Evolutionary conservation across 2,113 vertebrate species (phyloP).

Genomic region (Heterochromis multidens): DNA sequence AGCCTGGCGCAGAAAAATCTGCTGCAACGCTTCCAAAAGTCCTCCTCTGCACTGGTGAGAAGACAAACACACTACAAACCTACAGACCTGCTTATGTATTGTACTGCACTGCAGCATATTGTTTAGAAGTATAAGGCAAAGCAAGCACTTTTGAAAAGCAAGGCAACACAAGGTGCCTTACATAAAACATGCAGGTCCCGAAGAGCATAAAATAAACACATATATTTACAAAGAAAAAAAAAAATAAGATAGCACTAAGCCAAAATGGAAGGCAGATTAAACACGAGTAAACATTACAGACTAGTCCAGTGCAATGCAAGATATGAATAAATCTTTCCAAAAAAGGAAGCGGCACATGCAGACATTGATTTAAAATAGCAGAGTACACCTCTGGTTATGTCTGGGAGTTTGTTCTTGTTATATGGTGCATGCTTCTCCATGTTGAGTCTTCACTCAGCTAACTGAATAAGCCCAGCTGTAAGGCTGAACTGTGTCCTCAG

Average conservation of each 20-base stretch:
- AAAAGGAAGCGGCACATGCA: neutral
- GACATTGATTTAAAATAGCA: neutral
- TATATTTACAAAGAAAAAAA: neutral
- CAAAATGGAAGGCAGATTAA: neutral
- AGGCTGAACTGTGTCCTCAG: neutral
- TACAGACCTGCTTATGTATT: neutral
- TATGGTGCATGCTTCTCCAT: neutral
- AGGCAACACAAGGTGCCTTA: neutral
- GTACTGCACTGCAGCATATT: conserved; percentile 20
- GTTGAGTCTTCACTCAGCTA: neutral
- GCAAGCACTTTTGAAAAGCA: neutral
- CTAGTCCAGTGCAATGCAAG: neutral
- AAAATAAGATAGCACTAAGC: neutral
- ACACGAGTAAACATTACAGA: neutral
- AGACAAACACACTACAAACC: neutral
- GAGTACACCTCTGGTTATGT: neutral
- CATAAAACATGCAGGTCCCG: neutral
- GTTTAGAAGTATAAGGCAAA: neutral
- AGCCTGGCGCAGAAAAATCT: conserved; percentile 80
- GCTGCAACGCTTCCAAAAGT: conserved; percentile 80
- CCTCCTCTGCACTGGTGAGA: conserved; percentile 85
- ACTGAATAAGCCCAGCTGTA: neutral
- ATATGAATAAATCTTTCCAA: neutral
- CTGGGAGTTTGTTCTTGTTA: neutral
- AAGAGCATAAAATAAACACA: neutral